Evolutionary conservation across 2,888 invertebrate species (phyloP).

Genomic region (Molanna angustata): DNA sequence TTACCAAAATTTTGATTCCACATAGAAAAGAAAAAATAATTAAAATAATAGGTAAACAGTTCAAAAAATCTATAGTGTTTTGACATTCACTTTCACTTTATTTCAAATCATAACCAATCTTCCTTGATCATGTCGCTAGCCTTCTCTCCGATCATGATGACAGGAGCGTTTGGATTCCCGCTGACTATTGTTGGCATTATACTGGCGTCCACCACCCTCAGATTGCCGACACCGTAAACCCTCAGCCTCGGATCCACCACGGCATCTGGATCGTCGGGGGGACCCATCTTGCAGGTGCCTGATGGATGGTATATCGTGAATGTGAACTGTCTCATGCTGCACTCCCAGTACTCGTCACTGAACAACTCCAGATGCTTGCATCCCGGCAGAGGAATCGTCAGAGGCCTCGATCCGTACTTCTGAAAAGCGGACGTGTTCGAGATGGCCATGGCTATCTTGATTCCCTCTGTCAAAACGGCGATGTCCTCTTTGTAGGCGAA

Average conservation of each 20-base stretch:
- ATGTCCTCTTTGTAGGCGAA: slow-evolving; percentile 83
- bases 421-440: slow-evolving; percentile 79
- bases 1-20: neutral
- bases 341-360: slow-evolving; percentile 85
- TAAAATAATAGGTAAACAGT: neutral
- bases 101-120: slow-evolving; percentile 65
- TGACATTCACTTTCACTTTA: neutral
- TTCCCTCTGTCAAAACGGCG: slow-evolving; percentile 74
- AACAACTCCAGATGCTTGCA: slow-evolving; percentile 70
- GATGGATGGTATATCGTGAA: slow-evolving; percentile 85
- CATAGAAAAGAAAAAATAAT: neutral
- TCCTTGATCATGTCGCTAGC: slow-evolving; percentile 86
- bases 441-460: slow-evolving; percentile 77
- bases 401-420: slow-evolving; percentile 74
- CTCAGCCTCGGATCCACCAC: slow-evolving; percentile 76
- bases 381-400: slow-evolving; percentile 78
- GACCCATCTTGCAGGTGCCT: slow-evolving; percentile 87
- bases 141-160: slow-evolving; percentile 89
- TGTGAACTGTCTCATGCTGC: slow-evolving; percentile 74
- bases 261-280: slow-evolving; percentile 67
- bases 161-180: slow-evolving; percentile 87
- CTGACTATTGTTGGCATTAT: slow-evolving; percentile 88
- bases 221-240: slow-evolving; percentile 73
- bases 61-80: neutral
- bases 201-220: slow-evolving; percentile 80